A percentile compares a stretch with the other conserved stretches of the same genome.
These are phyloP conservation scores for Anarsia innoxiella DNA, from an alignment of 2,888 invertebrate genomes.

Conservation along the genomic window DNA sequence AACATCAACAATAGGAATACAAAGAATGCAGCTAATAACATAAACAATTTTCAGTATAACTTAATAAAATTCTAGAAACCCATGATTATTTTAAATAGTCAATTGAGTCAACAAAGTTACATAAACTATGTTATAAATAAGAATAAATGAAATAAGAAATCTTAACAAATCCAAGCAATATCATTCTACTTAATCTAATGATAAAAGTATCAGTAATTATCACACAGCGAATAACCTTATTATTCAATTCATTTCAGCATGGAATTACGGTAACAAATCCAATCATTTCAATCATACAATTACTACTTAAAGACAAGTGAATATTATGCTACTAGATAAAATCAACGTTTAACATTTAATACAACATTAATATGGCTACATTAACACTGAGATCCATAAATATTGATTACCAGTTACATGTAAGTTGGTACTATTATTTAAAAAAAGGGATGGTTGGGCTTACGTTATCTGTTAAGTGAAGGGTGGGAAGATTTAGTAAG, in stretches of 20 bases:
- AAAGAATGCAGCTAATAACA: too few species aligned
- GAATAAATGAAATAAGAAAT: too few species aligned
- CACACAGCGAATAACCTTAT: conserved; percentile 26
- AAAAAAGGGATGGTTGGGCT: too few species aligned
- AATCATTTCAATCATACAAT: background rate
- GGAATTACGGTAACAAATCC: background rate
- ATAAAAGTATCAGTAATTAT: conserved; percentile 28
- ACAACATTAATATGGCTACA: background rate
- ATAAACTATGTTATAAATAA: conserved; percentile 21
- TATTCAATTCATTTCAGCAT: background rate
- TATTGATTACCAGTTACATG: background rate
- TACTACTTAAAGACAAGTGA: background rate
- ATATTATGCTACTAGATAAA: background rate
- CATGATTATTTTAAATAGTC: too few species aligned
- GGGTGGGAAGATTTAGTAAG: background rate
- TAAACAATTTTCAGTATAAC: too few species aligned
- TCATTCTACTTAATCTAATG: conserved; percentile 22
- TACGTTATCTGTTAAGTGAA: too few species aligned
- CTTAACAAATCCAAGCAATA: background rate
- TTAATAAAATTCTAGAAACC: too few species aligned
- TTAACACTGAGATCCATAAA: background rate
- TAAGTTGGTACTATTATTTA: background rate
- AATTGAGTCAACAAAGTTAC: too few species aligned
- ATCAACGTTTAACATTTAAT: background rate
- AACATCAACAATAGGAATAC: too few species aligned